Evolutionary conservation across 2,797 vertebrate genomes (phyloP).

Genomic region (Dicrostonyx torquatus): DNA sequence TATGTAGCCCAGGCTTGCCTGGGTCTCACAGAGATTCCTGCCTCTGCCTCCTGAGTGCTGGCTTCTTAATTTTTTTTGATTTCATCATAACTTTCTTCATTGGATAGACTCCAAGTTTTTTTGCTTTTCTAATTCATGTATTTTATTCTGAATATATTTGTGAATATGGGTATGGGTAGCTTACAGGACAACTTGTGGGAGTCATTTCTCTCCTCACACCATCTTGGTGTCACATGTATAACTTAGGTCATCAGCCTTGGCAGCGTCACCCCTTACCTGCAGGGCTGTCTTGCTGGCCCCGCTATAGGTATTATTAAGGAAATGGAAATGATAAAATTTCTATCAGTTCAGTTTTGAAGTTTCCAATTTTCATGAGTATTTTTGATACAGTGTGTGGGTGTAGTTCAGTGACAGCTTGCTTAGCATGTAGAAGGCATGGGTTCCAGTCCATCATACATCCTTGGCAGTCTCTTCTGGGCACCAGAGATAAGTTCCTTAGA

Average conservation of each 20-base stretch:
- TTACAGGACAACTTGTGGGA: not conserved
- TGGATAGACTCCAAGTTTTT: not conserved
- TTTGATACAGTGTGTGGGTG: not conserved
- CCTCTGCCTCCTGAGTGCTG: not conserved
- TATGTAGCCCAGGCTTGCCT: not conserved
- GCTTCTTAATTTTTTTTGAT: slow-evolving; percentile 40
- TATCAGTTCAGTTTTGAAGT: slow-evolving; percentile 9
- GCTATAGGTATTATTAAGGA: slow-evolving; percentile 26
- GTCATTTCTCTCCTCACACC: not conserved
- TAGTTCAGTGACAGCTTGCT: not conserved
- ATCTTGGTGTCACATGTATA: not conserved
- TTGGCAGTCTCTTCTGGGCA: not conserved
- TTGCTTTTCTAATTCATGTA: not conserved
- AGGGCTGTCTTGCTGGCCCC: not conserved
- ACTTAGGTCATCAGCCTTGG: not conserved
- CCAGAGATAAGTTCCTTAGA: not conserved
- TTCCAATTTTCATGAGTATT: slow-evolving; percentile 31
- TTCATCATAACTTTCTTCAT: slow-evolving; percentile 3
- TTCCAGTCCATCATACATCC: not conserved
- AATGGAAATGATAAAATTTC: slow-evolving; percentile 2
- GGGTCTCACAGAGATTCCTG: not conserved
- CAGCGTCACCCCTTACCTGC: not conserved
- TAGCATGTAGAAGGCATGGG: not conserved
- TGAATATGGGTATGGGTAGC: not conserved
- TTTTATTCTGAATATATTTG: not conserved